Evolutionary conservation across 2,113 vertebrate genomes (phyloP).

Genomic region (Urocynchramus pylzowi): DNA sequence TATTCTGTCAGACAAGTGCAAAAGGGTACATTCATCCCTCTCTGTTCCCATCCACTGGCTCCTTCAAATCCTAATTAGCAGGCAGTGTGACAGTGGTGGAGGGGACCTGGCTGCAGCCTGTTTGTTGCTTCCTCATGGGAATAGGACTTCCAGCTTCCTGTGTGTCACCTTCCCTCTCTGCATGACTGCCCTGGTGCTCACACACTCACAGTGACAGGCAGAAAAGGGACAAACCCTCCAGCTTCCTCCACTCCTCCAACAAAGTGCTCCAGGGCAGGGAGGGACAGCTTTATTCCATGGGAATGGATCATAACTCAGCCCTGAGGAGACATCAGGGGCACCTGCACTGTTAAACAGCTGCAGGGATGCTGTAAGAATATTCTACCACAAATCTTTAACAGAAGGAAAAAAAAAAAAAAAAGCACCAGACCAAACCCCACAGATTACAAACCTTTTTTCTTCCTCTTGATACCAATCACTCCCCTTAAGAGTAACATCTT

Average conservation of each 20-base stretch:
- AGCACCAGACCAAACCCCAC: background rate
- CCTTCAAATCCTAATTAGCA: background rate
- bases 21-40: background rate
- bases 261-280: background rate
- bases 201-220: background rate
- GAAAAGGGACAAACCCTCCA: background rate
- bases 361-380: background rate
- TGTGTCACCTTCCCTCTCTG: background rate
- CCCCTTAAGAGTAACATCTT: background rate
- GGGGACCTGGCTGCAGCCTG: background rate
- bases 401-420: background rate
- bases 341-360: background rate
- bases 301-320: fast-evolving
- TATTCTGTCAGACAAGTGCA: background rate
- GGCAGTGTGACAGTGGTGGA: background rate
- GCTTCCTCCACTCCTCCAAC: background rate
- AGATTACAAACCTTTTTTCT: background rate
- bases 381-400: background rate
- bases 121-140: background rate
- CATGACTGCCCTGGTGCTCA: fast-evolving
- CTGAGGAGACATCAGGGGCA: background rate
- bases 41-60: background rate
- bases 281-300: background rate
- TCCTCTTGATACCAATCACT: background rate
- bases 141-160: background rate